Evolutionary conservation across 2,888 invertebrate genomes (phyloP), one percentile per base, ranked within the genome.

Genomic region (Eupithecia abbreviata): DNA sequence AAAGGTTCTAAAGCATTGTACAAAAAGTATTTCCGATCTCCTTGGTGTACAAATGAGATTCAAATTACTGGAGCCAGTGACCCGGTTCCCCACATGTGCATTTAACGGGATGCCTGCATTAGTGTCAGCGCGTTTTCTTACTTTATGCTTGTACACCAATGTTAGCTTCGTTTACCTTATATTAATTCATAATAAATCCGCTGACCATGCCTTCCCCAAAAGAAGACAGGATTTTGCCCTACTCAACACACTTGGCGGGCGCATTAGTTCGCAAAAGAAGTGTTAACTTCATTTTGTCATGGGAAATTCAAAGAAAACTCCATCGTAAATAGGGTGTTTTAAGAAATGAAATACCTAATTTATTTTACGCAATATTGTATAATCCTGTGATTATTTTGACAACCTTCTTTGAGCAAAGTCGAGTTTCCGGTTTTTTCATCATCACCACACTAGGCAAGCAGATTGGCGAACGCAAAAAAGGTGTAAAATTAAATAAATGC

Each of bases 21-120:
- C 7, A 42, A 42, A 66, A 66, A 68, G n/a, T 66, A 43, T n/a
- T 68, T n/a, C 45, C 68, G 12, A 68, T 43, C 68, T 68, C 68
- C 43, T 68, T 68, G 18, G 68, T 67, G n/a, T 18, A 45, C 47
- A 73, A 77, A 71, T 71, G 71, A 77, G 71, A 73, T 77, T 71
- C 72, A 67, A 71, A 71, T 68, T 62, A 62, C 62, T 62, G 62
- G 68, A 68, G 65, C 58, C 42, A 30, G 73, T 77, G 77, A 77
- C 77, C 77, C 67, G 77, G 71, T 76, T 76, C 55, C 58, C 58
- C 67, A 73, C 71, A 73, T 71, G 70, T 71, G 73, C 73, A 71
- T 73, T 72, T 73, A 67, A 67, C 66, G 51, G 71, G 58, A 77
- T 58, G 73, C 49, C 58, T 58, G 71, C 77, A 73, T 77, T 77